Conservation (phyloP, 2,888 invertebrate species). For the Laothoe populi region DNA sequence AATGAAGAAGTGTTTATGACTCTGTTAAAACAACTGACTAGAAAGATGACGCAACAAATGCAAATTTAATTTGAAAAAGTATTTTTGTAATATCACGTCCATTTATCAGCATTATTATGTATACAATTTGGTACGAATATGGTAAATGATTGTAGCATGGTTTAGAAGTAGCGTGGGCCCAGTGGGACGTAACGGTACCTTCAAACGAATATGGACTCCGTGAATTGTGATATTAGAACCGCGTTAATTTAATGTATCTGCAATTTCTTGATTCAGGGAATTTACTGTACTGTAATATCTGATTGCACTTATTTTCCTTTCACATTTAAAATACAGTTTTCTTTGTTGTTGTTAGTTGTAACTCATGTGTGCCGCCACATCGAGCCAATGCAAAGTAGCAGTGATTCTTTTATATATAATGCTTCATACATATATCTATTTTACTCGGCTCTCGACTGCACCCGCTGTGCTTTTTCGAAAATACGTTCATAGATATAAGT, state of each 20-base stretch:
- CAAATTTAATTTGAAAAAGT: slow-evolving; percentile 1
- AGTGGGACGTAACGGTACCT: slow-evolving; percentile 29
- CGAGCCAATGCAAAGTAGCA: too few relatives aligned
- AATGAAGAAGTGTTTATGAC: too few relatives aligned
- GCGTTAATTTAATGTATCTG: slow-evolving; percentile 1
- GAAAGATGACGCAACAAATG: not conserved
- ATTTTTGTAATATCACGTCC: slow-evolving; percentile 18
- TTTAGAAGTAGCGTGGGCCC: slow-evolving; percentile 40
- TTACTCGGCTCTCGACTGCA: too few relatives aligned
- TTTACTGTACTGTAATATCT: not conserved
- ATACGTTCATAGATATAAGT: too few relatives aligned
- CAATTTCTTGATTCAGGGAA: slow-evolving; percentile 8
- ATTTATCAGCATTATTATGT: slow-evolving; percentile 19
- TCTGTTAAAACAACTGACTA: too few relatives aligned
- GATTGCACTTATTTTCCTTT: too few relatives aligned
- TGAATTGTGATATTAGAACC: slow-evolving; percentile 10
- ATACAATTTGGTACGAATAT: slow-evolving; percentile 27
- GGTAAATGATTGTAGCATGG: slow-evolving; percentile 24
- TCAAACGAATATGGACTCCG: not conserved
- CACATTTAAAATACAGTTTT: not conserved
- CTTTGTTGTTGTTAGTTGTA: not conserved
- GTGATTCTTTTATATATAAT: too few relatives aligned
- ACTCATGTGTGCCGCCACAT: too few relatives aligned
- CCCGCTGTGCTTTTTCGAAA: too few relatives aligned
- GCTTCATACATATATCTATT: too few relatives aligned